Conservation (phyloP, 2,797 vertebrate genomes). For the Nasua narica region DNA sequence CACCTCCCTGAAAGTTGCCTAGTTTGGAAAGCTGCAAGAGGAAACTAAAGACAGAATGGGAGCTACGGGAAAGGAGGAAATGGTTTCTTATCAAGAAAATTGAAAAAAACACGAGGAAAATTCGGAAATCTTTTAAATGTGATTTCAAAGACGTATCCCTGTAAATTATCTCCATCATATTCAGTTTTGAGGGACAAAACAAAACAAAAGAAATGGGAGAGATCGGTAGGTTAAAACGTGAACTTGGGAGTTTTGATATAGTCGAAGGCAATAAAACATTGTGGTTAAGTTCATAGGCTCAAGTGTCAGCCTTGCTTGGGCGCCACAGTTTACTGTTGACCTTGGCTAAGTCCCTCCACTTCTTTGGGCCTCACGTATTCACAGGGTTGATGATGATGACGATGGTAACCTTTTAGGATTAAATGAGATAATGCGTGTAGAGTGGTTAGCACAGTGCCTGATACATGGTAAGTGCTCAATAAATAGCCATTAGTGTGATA, state of each 20-base stretch:
- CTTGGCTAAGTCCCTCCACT: not conserved
- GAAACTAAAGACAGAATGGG: not conserved
- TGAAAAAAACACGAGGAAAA: not conserved
- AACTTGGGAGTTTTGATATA: not conserved
- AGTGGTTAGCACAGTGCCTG: not conserved
- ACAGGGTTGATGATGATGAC: not conserved
- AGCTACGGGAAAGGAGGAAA: not conserved
- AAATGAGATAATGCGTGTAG: not conserved
- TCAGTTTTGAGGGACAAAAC: conserved; percentile 43
- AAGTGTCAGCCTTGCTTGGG: not conserved
- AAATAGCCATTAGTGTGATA: not conserved
- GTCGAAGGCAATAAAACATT: not conserved
- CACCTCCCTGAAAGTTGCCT: not conserved
- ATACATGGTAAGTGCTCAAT: not conserved
- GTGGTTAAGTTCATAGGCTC: not conserved
- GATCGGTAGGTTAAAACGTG: not conserved
- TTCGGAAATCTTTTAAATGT: conserved; percentile 20
- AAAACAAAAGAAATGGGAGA: not conserved
- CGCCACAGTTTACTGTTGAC: not conserved
- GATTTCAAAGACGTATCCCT: not conserved
- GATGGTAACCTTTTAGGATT: not conserved
- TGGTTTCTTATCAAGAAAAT: conserved; percentile 12
- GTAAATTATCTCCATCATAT: not conserved
- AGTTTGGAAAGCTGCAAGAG: conserved; percentile 39
- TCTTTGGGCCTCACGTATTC: not conserved